These are phyloP conservation scores for Gracilinanus agilis DNA, from an alignment of 2,113 vertebrate genomes.

Conservation along the genomic window DNA sequence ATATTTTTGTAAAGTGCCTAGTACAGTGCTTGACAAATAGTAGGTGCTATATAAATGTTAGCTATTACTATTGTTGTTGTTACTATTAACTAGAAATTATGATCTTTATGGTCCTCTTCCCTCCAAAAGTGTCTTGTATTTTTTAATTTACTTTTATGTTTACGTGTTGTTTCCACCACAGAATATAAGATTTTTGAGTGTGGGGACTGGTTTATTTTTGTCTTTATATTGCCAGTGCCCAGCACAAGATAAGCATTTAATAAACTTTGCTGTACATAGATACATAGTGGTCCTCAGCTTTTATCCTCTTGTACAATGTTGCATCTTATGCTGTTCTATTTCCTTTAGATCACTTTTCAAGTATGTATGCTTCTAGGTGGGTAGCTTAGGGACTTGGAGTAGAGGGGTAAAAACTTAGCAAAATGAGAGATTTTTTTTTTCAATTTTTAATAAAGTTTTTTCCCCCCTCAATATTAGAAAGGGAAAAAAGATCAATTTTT, in stretches of 20 bases:
- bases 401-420: background rate
- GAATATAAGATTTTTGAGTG: background rate
- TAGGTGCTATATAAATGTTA: background rate
- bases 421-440: conserved; percentile 31
- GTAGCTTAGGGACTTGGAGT: background rate
- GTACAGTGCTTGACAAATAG: background rate
- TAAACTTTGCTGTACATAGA: background rate
- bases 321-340: background rate
- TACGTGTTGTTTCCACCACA: background rate
- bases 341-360: conserved; percentile 1
- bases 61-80: background rate
- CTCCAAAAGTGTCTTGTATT: background rate
- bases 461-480: background rate
- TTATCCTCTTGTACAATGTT: background rate
- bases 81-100: background rate
- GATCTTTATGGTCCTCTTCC: background rate
- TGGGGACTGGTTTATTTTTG: no score
- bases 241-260: background rate
- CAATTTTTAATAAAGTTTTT: conserved; percentile 13
- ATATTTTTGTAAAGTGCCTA: background rate
- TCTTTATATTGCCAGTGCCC: background rate
- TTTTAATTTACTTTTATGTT: background rate
- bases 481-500: background rate
- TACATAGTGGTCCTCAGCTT: background rate
- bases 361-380: background rate